Evolutionary conservation across 2,888 invertebrate species (phyloP).

Genomic region (Malacosoma neustria): DNA sequence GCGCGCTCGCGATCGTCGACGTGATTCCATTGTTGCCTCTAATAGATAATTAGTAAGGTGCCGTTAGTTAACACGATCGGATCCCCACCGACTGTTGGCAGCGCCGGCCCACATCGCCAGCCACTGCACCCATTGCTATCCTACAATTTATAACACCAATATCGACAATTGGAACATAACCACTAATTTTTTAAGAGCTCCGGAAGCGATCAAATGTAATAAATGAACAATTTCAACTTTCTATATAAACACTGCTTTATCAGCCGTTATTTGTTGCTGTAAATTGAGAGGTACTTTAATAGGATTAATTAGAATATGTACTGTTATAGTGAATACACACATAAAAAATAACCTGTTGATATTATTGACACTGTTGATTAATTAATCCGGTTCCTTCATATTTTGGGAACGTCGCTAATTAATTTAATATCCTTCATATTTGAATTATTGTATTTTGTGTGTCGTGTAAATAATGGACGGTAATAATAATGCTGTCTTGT

Average conservation of each 20-base stretch:
- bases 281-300: not conserved
- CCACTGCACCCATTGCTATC: slow-evolving; percentile 26
- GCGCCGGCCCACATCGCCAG: slow-evolving; percentile 41
- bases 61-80: slow-evolving; percentile 62
- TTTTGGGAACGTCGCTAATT: too few relatives aligned
- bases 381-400: too few relatives aligned
- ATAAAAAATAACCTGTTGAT: too few relatives aligned
- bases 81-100: slow-evolving; percentile 42
- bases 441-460: too few relatives aligned
- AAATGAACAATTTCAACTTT: not conserved
- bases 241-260: not conserved
- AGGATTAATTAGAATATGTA: not conserved
- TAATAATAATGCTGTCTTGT: too few relatives aligned
- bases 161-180: slow-evolving; percentile 29
- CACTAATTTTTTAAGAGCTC: not conserved
- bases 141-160: slow-evolving; percentile 26
- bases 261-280: not conserved
- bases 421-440: too few relatives aligned
- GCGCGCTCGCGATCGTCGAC: slow-evolving; percentile 34
- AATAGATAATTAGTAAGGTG: slow-evolving; percentile 68
- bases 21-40: slow-evolving; percentile 65
- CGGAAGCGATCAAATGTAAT: not conserved
- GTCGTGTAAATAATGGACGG: too few relatives aligned
- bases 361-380: too few relatives aligned
- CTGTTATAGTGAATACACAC: not conserved